These are phyloP conservation scores for Spisula subtruncata DNA, from an alignment of 2,888 invertebrate genomes.

Conservation along the genomic window DNA sequence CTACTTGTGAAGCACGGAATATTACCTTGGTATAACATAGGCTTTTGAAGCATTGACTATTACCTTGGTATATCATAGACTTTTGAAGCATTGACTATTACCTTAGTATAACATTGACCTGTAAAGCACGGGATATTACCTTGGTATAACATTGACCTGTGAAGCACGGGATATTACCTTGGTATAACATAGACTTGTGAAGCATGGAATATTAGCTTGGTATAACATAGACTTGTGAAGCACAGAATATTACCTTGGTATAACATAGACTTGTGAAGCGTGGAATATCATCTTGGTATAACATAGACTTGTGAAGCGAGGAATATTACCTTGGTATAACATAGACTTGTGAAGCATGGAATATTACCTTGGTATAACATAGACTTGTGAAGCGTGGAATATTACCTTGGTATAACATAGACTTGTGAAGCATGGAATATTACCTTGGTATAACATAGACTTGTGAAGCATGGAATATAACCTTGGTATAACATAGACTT, in stretches of 20 bases:
- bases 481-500: slow-evolving; percentile 51
- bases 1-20: no score
- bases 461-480: no score
- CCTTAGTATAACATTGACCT: not conserved
- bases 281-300: slow-evolving; percentile 68
- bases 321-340: slow-evolving; percentile 56
- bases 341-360: no score
- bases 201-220: slow-evolving; percentile 52
- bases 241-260: no score
- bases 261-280: slow-evolving; percentile 61
- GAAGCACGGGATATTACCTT: slow-evolving; percentile 63
- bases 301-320: slow-evolving; percentile 69
- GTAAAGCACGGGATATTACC: no score
- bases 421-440: slow-evolving; percentile 66
- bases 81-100: slow-evolving; percentile 63
- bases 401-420: slow-evolving; percentile 73
- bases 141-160: slow-evolving; percentile 54
- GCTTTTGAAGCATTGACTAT: slow-evolving; percentile 64
- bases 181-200: slow-evolving; percentile 74
- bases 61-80: slow-evolving; percentile 73
- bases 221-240: no score
- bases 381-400: slow-evolving; percentile 63
- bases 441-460: slow-evolving; percentile 35
- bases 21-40: slow-evolving; percentile 19
- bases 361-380: not conserved